Evolutionary conservation across 2,113 vertebrate genomes (phyloP).

Genomic region (Vombatus ursinus): DNA sequence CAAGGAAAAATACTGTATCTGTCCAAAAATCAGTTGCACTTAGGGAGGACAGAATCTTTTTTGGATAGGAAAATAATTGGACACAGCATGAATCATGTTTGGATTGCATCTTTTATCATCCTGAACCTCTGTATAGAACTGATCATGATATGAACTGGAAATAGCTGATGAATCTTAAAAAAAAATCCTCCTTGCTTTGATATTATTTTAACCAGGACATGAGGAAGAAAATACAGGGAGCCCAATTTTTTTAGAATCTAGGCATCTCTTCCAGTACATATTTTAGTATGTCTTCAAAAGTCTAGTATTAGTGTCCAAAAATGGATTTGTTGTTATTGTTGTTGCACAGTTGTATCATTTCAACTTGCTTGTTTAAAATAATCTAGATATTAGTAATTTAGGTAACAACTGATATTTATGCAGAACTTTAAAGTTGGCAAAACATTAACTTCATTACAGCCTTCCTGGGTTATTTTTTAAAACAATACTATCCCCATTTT

Average conservation of each 20-base stretch:
- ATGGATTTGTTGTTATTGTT: no score
- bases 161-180: background rate
- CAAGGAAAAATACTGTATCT: background rate
- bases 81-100: background rate
- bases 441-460: background rate
- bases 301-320: no score
- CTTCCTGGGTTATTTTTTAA: background rate
- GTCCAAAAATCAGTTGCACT: conserved; percentile 29
- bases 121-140: conserved; percentile 8
- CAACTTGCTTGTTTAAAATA: background rate
- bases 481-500: background rate
- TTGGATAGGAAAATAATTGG: conserved; percentile 29
- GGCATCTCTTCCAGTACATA: background rate
- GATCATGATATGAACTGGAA: background rate
- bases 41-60: conserved; percentile 12
- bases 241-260: background rate
- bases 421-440: background rate
- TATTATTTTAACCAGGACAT: background rate
- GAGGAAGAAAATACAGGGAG: background rate
- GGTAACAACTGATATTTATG: background rate
- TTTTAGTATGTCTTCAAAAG: background rate
- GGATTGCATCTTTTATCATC: background rate
- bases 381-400: background rate
- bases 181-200: background rate
- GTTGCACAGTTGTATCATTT: background rate